Conservation (phyloP, 2,113 vertebrate species). For the Pelecanus crispus region DNA sequence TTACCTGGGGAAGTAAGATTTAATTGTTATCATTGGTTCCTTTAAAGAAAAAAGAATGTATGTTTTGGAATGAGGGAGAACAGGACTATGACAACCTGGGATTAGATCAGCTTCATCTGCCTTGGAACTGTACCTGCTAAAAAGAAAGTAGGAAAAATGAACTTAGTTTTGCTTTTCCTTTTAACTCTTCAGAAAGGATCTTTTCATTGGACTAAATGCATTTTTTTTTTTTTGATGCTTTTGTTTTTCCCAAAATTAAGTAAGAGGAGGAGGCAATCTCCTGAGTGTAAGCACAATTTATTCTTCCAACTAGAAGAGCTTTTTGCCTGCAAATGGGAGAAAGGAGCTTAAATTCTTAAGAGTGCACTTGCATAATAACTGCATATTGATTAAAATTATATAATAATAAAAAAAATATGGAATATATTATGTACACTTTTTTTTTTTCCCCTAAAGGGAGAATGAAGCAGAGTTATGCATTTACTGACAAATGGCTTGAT, state of each 20-base stretch:
- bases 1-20: neutral
- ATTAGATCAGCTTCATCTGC: neutral
- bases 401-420: neutral
- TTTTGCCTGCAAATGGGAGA: neutral
- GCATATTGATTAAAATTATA: neutral
- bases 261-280: neutral
- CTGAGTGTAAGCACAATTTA: fast-evolving
- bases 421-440: neutral
- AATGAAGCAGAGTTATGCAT: neutral
- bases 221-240: neutral
- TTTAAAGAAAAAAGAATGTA: neutral
- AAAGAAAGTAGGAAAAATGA: neutral
- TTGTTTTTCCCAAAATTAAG: neutral
- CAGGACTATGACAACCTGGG: neutral
- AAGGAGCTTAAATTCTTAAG: neutral
- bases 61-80: neutral
- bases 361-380: neutral
- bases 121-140: neutral
- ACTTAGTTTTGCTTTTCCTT: neutral
- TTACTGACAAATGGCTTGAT: neutral
- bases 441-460: neutral
- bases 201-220: neutral
- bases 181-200: neutral
- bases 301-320: neutral
- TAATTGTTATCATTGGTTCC: neutral